Evolutionary conservation across 2,113 vertebrate genomes (phyloP).

Genomic region (Sapajus apella): DNA sequence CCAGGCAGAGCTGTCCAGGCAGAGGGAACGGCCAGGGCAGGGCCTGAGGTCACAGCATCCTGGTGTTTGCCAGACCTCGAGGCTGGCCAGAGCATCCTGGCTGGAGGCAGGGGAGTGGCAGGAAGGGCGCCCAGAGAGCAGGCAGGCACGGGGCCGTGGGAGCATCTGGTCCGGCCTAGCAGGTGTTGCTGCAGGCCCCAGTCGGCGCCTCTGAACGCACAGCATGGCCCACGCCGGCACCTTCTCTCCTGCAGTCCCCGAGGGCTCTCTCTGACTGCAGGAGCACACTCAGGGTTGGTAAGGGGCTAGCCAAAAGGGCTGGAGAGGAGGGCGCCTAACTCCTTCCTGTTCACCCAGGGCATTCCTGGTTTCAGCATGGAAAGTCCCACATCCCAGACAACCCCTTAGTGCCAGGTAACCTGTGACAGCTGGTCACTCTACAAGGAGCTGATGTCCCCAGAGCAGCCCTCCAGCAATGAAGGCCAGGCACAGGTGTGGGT

Average conservation of each 20-base stretch:
- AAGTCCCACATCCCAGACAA: not conserved
- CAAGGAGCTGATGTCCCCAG: not conserved
- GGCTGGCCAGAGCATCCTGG: not conserved
- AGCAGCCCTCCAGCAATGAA: not conserved
- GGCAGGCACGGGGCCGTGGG: rapidly evolving
- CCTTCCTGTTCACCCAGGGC: no score
- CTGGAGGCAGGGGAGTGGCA: not conserved
- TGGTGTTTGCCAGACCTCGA: rapidly evolving
- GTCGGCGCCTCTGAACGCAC: not conserved
- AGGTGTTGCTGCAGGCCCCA: not conserved
- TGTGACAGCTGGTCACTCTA: rapidly evolving
- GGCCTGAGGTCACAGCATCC: not conserved
- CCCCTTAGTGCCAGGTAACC: not conserved
- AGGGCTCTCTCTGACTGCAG: not conserved
- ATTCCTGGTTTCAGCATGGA: not conserved
- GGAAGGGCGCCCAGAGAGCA: not conserved
- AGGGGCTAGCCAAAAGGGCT: not conserved
- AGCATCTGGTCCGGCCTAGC: not conserved
- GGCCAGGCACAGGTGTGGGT: not conserved
- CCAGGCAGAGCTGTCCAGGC: not conserved
- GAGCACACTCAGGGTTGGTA: not conserved
- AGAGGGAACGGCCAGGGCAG: not conserved
- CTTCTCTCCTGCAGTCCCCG: no score
- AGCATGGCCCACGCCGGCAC: rapidly evolving
- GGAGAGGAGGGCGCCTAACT: no score